Base-by-base conservation (phyloP, 2,888 invertebrate species). In the Arge pagana region DNA sequence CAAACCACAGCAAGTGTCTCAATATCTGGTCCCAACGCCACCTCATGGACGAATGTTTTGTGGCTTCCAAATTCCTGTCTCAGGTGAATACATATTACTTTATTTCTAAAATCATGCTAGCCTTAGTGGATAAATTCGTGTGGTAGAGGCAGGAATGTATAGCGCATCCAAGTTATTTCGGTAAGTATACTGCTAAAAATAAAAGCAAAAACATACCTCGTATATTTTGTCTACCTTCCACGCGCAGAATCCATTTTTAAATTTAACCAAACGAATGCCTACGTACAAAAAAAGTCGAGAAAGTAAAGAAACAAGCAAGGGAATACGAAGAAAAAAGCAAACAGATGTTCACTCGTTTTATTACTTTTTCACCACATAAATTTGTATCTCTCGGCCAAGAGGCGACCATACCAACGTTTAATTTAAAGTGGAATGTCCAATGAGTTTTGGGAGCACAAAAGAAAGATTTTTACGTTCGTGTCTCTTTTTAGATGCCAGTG, bases 61-160 rank as follows among this genome's bases (percentile, higher is more conserved):
- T 36, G 72, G 78, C 31, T 81, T 79, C 64, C 78, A 77, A 48
- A 75, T 81, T 62, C 79, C 81, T 11, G 77, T 78, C 52, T 75
- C 79, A 53, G 80, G 81, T 73, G 28, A 28, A 7, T 28, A 28
- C 7, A 28, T n/a, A n/a, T 11, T 18, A 6, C 11, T 39, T 8
- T 39, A 39, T 39, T 15, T 19, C 16, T 39, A 39, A 39, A 4
- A 39, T 39, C n/a, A n/a, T n/a, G n/a, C n/a, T n/a, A n/a, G n/a
- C n/a, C n/a, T n/a, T n/a, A n/a, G n/a, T n/a, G n/a, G n/a, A n/a
- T n/a, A n/a, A n/a, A n/a, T n/a, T n/a, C n/a, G n/a, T n/a, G n/a
- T n/a, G n/a, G n/a, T n/a, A n/a, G n/a, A n/a, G n/a, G n/a, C n/a
- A n/a, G n/a, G n/a, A n/a, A n/a, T n/a, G n/a, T n/a, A n/a, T n/a